Base-by-base conservation (phyloP, 2,888 invertebrate species). In the Xestia rhomboidea region DNA sequence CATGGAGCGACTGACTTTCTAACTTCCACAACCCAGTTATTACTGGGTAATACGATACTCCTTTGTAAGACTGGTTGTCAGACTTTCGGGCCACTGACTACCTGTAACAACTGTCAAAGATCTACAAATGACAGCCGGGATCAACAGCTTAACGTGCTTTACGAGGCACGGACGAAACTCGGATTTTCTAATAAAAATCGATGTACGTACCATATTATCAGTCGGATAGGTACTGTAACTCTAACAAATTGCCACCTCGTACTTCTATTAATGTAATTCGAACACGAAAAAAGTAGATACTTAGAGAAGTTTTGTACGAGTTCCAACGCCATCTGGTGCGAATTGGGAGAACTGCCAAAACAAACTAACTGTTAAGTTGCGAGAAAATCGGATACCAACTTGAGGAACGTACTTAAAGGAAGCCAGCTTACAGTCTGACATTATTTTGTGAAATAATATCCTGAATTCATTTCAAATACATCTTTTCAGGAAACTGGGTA, bases 341-440 rank as follows among this genome's bases (percentile, higher is more conserved):
- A 90, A 93, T 93, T 93, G 93, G 94, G 94, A 93, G 89, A 88
- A 89, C 90, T 93, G 95, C 94, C 95, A 95, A 93, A 94, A 91
- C 89, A 91, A 93, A 88, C 79, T 85, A 81, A 85, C 79, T 64
- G 79, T 81, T 81, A 85, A 89, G 82, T 82, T 89, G 82, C 64
- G 79, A 82, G 78, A 77, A 89, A 89, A 87, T 81, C 76, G 79
- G 82, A 88, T 85, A 89, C 49, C 62, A 82, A 87, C 77, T 87
- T 87, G 62, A 74, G 41, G 27, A 77, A 78, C 68, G 70, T 82
- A 81, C 67, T 84, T 79, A 70, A n/a, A 84, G 15, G 67, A 38
- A 70, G 44, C 63, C 51, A 54, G 71, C 75, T 77, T 71, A 57
- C 27, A 51, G 27, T 30, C n/a, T 46, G 15, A 63, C 46, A 46